phyloP scores from a whole-genome alignment of 2,797 vertebrate genomes.

The Linurgus olivaceus region DNA sequence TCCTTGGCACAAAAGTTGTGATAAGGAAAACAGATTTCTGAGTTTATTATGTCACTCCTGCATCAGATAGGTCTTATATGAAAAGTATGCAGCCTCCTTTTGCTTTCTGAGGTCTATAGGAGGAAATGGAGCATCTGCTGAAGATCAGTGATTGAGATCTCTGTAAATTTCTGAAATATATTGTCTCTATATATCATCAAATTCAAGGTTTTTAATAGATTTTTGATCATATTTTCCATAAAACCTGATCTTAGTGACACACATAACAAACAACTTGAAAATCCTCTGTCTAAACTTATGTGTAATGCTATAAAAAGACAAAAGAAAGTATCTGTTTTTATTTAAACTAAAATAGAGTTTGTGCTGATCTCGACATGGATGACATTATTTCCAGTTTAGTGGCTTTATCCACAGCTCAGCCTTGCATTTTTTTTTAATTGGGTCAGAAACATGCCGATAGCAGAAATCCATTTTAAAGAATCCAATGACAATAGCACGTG shows the following conservation, averaged over 20 bases:
- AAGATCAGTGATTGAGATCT: background rate
- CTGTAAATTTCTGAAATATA: background rate
- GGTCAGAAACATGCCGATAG: constrained; percentile 65
- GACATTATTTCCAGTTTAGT: constrained; percentile 55
- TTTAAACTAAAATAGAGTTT: background rate
- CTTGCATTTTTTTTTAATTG: constrained; percentile 56
- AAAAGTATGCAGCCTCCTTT: background rate
- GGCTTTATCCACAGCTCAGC: constrained; percentile 40
- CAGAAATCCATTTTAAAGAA: constrained; percentile 70
- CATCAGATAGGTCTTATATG: background rate
- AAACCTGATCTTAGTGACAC: background rate
- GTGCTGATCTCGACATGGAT: background rate
- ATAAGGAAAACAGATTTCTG: background rate
- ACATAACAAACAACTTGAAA: background rate
- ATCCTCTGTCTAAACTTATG: background rate
- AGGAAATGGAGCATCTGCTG: background rate
- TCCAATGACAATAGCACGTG: constrained; percentile 33
- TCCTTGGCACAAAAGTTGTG: background rate
- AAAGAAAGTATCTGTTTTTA: background rate
- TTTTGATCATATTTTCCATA: background rate
- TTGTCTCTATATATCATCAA: background rate
- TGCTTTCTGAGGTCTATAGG: background rate
- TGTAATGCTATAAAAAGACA: background rate
- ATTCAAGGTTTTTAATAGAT: background rate
- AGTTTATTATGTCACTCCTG: background rate